phyloP scores from a whole-genome alignment of 2,888 invertebrate genomes.

The Drosophila kambysellisi region DNA sequence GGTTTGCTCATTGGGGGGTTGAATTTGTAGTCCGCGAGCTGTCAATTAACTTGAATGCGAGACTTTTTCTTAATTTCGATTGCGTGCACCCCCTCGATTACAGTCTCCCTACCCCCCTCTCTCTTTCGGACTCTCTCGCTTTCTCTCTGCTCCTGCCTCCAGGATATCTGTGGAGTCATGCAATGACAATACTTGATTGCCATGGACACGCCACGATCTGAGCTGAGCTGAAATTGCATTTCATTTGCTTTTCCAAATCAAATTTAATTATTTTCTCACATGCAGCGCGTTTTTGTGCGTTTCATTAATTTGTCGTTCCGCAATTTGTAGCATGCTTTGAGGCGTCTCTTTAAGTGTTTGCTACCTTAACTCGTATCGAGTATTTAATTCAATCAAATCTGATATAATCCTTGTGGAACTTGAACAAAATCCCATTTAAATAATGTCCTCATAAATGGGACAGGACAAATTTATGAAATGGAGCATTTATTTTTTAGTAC shows the following conservation, averaged over 20 bases:
- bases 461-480: not conserved
- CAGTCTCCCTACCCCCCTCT: not conserved
- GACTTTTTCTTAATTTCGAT: slow-evolving; percentile 78
- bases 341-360: slow-evolving; percentile 42
- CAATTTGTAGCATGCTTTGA: slow-evolving; percentile 66
- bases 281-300: slow-evolving; percentile 74
- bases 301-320: slow-evolving; percentile 31
- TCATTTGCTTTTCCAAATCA: slow-evolving; percentile 60
- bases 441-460: not conserved
- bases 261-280: slow-evolving; percentile 83
- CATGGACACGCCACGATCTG: slow-evolving; percentile 62
- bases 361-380: not conserved
- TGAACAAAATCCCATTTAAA: not conserved
- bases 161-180: slow-evolving; percentile 71
- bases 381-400: not conserved
- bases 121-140: not conserved
- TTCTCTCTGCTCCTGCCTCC: not conserved
- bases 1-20: slow-evolving; percentile 8
- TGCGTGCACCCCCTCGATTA: slow-evolving; percentile 47
- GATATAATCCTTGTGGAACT: not conserved
- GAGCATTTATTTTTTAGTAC: not conserved
- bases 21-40: slow-evolving; percentile 57
- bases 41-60: slow-evolving; percentile 83
- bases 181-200: slow-evolving; percentile 82
- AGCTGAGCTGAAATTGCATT: slow-evolving; percentile 30